A percentile compares a stretch with the other conserved stretches of the same genome.
Evolutionary conservation across 2,888 invertebrate genomes (phyloP).

Genomic region (Apamea monoglypha): DNA sequence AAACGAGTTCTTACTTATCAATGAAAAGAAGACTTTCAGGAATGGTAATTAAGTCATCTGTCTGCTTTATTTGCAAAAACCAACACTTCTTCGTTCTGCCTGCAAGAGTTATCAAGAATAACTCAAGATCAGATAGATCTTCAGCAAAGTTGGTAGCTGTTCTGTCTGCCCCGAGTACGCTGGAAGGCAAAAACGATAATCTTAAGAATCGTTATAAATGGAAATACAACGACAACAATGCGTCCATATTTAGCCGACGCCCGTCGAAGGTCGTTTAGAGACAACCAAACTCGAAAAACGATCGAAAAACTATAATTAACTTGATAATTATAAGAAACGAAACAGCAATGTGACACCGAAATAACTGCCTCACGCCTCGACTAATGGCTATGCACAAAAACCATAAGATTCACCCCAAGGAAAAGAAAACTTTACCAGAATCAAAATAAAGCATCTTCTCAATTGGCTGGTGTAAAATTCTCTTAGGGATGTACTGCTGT

Average conservation of each 20-base stretch:
- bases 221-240: slow-evolving; percentile 8
- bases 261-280: slow-evolving; percentile 48
- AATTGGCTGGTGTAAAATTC: background rate
- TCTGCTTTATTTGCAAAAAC: no score
- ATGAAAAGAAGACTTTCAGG: no score
- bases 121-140: background rate
- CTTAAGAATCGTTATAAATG: background rate
- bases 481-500: no score
- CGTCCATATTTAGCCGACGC: slow-evolving; percentile 26
- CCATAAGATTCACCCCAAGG: background rate
- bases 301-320: slow-evolving; percentile 68
- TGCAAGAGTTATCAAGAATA: background rate
- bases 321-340: slow-evolving; percentile 68
- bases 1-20: no score
- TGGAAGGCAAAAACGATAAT: background rate
- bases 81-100: no score
- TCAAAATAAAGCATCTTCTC: slow-evolving; percentile 18
- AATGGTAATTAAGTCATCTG: no score
- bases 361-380: slow-evolving; percentile 72
- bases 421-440: slow-evolving; percentile 20
- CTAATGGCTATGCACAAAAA: slow-evolving; percentile 74
- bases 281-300: slow-evolving; percentile 32
- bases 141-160: background rate
- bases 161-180: background rate
- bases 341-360: slow-evolving; percentile 73